phyloP scores from a whole-genome alignment of 2,888 invertebrate genomes.

The Caenorhabditis sp. region DNA sequence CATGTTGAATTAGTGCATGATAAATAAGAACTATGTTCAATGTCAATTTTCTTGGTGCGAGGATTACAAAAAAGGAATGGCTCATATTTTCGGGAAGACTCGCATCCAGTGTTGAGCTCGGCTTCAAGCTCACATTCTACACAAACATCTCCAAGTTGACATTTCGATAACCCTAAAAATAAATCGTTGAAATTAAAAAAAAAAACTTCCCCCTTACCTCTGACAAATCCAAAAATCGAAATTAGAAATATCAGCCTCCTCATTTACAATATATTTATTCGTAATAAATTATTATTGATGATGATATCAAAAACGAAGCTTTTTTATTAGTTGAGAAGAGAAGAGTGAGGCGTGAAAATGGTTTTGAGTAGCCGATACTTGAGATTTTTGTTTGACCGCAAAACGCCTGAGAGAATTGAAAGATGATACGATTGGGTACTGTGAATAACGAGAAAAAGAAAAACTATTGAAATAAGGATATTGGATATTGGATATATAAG shows the following conservation, averaged over 20 bases:
- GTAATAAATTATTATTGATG: too few relatives aligned
- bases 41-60: slow-evolving; percentile 52
- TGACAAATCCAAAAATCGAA: too few relatives aligned
- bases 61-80: slow-evolving; percentile 53
- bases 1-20: slow-evolving; percentile 40
- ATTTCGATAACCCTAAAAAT: slow-evolving; percentile 15
- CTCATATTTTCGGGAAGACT: slow-evolving; percentile 19
- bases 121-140: slow-evolving; percentile 27
- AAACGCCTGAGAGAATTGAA: background rate
- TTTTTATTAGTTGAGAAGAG: background rate
- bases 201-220: background rate
- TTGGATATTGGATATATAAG: too few relatives aligned
- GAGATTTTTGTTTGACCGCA: slow-evolving; percentile 1
- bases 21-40: slow-evolving; percentile 44
- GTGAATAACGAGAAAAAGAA: background rate
- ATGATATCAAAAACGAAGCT: too few relatives aligned
- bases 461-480: too few relatives aligned
- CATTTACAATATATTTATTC: too few relatives aligned
- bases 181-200: background rate
- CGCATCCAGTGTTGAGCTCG: slow-evolving; percentile 28
- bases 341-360: background rate
- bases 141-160: slow-evolving; percentile 22
- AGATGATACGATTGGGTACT: slow-evolving; percentile 1
- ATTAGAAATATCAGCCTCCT: too few relatives aligned
- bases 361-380: slow-evolving; percentile 1